Evolutionary conservation across 2,888 invertebrate species (phyloP), one percentile per base, ranked within the genome.

Genomic region (Troilus luridus): DNA sequence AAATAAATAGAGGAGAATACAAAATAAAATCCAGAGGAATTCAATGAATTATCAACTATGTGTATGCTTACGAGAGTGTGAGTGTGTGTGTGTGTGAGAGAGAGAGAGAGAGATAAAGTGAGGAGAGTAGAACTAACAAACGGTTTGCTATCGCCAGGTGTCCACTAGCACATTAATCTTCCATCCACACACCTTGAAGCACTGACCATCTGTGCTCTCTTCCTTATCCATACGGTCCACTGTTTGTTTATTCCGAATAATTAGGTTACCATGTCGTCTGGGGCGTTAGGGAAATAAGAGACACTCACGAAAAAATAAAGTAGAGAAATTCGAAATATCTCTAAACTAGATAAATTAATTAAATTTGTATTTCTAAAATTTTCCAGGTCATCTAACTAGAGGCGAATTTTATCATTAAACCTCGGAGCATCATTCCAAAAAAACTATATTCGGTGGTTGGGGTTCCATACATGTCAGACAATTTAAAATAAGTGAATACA

Each of bases 101-200:
- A 77, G 72, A 62, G 21, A 62, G 62, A 27, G 17, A 54, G 54
- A 56, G 21, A n/a, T 14, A n/a, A n/a, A 21, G n/a, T 21, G 85
- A 56, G 85, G 56, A 17, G 85, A 12, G n/a, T 54, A 21, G 54
- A 85, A 21, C 85, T 85, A 85, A 85, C 85, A 85, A 85, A 85
- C 85, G 85, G 85, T 54, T 58, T 12, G 64, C 64, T n/a, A 89
- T 54, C 54, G 89, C 89, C 89, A 89, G 89, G 89, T 89, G 89
- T 64, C 89, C 89, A 41, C 89, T 54, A 64, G 24, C 27, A 67
- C 89, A 89, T 64, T 64, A 89, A 89, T 89, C 89, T 89, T 64
- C 54, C 62, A 54, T 54, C 89, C 62, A 62, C 62, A 89, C 89
- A 85, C 85, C 56, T 85, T 56, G 85, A 56, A 56, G 21, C 85